phyloP scores from a whole-genome alignment of 2,797 vertebrate genomes.

The Remorina albescens region DNA sequence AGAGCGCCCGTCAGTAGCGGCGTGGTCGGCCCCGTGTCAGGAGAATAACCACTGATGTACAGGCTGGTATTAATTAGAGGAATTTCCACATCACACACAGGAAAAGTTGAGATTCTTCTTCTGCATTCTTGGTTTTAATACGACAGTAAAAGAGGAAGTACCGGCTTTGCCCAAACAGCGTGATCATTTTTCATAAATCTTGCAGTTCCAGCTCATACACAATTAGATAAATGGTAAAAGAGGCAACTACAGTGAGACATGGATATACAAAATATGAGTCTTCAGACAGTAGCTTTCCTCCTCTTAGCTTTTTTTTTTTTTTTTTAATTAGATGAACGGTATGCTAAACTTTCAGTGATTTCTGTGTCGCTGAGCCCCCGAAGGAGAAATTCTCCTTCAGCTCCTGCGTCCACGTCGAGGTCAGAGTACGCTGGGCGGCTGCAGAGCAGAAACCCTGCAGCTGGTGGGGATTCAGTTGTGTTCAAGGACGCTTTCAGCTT shows the following conservation, averaged over 20 bases:
- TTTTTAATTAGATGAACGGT: not conserved
- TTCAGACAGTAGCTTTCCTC: not conserved
- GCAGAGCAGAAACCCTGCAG: constrained; percentile 24
- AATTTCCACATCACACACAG: not conserved
- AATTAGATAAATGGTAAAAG: not conserved
- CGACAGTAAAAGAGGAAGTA: constrained; percentile 3
- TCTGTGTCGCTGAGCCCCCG: constrained; percentile 4
- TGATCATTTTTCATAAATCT: not conserved
- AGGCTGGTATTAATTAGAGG: not conserved
- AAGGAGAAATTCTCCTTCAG: constrained; percentile 14
- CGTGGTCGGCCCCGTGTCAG: not conserved
- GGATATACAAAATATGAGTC: not conserved
- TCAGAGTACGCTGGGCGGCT: constrained; percentile 2
- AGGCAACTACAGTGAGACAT: not conserved
- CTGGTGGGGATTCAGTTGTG: constrained; percentile 1
- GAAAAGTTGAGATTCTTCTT: not conserved
- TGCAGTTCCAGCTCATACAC: too few relatives aligned
- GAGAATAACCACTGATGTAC: not conserved
- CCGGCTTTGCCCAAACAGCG: not conserved
- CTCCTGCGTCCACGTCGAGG: constrained; percentile 1
- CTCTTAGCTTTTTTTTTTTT: not conserved
- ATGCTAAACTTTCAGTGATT: not conserved
- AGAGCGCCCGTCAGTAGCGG: not conserved
- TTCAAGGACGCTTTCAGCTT: constrained; percentile 38
- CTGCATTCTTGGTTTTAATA: not conserved